phyloP scores from a whole-genome alignment of 2,888 invertebrate species.

The Yponomeuta sedellus region DNA sequence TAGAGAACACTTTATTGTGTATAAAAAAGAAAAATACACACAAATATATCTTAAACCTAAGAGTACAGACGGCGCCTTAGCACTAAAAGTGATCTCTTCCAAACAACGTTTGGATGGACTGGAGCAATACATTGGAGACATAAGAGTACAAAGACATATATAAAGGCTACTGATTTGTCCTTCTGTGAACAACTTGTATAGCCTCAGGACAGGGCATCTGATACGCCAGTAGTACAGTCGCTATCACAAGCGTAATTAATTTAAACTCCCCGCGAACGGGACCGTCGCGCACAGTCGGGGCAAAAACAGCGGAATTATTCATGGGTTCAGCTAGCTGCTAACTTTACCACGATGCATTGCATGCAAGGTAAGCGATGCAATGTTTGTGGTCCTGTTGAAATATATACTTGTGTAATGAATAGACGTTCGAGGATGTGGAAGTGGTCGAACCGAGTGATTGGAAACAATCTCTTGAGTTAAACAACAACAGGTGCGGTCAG shows the following conservation, averaged over 20 bases:
- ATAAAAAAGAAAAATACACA: no score
- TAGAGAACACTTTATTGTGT: no score
- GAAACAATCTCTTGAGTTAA: no score
- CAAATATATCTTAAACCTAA: no score
- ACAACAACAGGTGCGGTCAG: no score
- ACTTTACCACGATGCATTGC: neutral
- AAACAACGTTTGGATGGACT: no score
- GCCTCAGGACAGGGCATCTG: neutral
- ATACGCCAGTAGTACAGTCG: conserved; percentile 7
- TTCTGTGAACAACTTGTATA: neutral
- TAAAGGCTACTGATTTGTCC: neutral
- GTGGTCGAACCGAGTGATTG: no score
- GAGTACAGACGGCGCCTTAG: no score
- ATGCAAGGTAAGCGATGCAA: neutral
- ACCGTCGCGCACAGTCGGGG: conserved; percentile 5
- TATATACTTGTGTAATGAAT: neutral
- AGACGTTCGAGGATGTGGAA: no score
- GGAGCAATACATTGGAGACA: no score
- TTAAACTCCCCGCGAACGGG: neutral
- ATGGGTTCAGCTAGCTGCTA: neutral
- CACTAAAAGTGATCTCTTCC: no score
- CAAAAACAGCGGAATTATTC: conserved; percentile 4
- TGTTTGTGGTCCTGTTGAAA: neutral
- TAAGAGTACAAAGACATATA: no score
- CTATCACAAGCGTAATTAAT: conserved; percentile 14